Base-by-base conservation (phyloP, 2,888 invertebrate species). In the Microctonus brassicae region DNA sequence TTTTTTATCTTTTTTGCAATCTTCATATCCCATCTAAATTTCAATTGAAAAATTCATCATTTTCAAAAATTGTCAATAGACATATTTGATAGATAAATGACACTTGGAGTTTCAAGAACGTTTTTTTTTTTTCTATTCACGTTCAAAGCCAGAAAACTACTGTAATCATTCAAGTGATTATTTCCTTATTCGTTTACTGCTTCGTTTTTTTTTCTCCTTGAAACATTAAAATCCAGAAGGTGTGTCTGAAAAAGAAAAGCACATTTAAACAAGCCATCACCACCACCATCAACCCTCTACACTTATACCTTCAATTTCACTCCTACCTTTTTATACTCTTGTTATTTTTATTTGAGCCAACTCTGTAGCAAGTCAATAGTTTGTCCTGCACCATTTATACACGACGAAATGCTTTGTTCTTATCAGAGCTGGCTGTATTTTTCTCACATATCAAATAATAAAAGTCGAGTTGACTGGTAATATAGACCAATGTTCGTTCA, bases 401-500 rank as follows among this genome's bases (percentile, higher is more conserved):
- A 34, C 34, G 20, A 39, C 13, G 1, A 13, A 13, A n/a, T n/a
- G n/a, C n/a, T n/a, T n/a, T n/a, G n/a, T n/a, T n/a, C n/a, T n/a
- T n/a, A n/a, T n/a, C n/a, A n/a, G n/a, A n/a, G n/a, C 13, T 1
- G 17, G 7, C 17, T 17, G 5, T 11, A 3, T 6, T 57, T 17
- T 29, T 29, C 13, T 24, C 11, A 10, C 10, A 26, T n/a, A 26
- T 26, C 11, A 55, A 10, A 55, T n/a, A n/a, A 22, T 39, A n/a
- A 26, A n/a, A 3, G 34, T 64, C 47, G 29, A 33, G 33, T 5
- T 47, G 52, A 64, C 33, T 17, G 52, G 52, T 47, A n/a, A n/a
- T 52, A 64, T 64, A 29, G 63, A 20, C 47, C 47, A 47, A 64
- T 64, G 33, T 64, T 33, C 33, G 52, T 26, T 55, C 26, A 26